Conservation (phyloP, 2,113 vertebrate genomes). For the Verasper variegatus region DNA sequence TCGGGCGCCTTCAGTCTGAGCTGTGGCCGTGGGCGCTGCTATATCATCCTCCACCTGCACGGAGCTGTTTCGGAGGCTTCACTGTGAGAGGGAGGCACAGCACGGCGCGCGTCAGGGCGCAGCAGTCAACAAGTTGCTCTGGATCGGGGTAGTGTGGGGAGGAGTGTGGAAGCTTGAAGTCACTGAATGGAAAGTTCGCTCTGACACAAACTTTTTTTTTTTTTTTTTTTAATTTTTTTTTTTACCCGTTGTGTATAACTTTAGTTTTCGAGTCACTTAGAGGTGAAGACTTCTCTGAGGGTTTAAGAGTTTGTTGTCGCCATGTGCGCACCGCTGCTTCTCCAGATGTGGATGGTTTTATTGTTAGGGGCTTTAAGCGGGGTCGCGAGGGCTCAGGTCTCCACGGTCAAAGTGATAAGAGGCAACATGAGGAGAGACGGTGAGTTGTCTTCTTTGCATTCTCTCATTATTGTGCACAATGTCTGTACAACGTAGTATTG, state of each 20-base stretch:
- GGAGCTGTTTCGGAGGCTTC: conserved; percentile 15
- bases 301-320: conserved; percentile 1
- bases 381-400: conserved; percentile 50
- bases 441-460: conserved; percentile 38
- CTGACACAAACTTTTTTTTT: not conserved
- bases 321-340: conserved; percentile 51
- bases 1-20: conserved; percentile 60
- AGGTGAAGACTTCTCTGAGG: not conserved
- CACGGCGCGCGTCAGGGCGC: not conserved
- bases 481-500: not conserved
- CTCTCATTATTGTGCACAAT: not conserved
- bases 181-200: conserved; percentile 24
- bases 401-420: conserved; percentile 62
- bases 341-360: conserved; percentile 65
- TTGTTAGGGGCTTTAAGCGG: conserved; percentile 35
- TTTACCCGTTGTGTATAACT: not conserved
- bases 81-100: conserved; percentile 24
- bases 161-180: not conserved
- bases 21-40: conserved; percentile 71
- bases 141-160: not conserved
- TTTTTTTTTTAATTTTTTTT: not conserved
- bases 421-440: conserved; percentile 73
- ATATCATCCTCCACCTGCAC: conserved; percentile 69
- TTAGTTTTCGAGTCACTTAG: not conserved
- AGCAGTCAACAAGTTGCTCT: conserved; percentile 37